These are phyloP conservation scores for Siphlonurus alternatus DNA, from an alignment of 2,888 invertebrate genomes.

Conservation along the genomic window DNA sequence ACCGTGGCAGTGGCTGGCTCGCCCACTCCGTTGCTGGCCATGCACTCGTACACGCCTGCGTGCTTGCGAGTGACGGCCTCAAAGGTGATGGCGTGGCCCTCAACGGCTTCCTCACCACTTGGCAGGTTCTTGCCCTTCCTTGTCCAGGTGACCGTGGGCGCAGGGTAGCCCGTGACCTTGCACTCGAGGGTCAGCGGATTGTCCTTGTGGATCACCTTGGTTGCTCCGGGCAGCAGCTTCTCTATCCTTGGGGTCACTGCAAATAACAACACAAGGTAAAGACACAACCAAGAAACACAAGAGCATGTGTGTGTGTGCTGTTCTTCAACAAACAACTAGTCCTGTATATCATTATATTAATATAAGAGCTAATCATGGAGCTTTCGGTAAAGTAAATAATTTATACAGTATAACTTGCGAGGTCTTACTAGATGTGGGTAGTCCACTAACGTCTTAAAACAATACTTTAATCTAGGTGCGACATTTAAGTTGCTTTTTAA, in stretches of 20 bases:
- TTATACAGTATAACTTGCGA: too few relatives aligned
- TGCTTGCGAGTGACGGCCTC: slow-evolving; percentile 18
- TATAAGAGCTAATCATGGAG: too few relatives aligned
- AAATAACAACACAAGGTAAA: too few relatives aligned
- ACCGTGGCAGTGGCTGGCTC: slow-evolving; percentile 20
- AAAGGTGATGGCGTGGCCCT: slow-evolving; percentile 24
- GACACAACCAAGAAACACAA: too few relatives aligned
- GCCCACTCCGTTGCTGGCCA: slow-evolving; percentile 27
- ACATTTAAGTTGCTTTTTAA: background rate
- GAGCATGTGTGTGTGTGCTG: too few relatives aligned
- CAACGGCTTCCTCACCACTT: slow-evolving; percentile 8
- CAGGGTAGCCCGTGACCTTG: slow-evolving; percentile 26
- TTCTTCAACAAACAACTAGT: too few relatives aligned
- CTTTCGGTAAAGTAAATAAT: too few relatives aligned
- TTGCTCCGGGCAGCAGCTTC: slow-evolving; percentile 17
- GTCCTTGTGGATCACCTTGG: slow-evolving; percentile 21
- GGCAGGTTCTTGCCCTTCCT: slow-evolving; percentile 16
- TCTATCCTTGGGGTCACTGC: slow-evolving; percentile 19
- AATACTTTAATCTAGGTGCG: background rate
- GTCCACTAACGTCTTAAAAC: too few relatives aligned
- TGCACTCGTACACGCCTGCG: slow-evolving; percentile 29
- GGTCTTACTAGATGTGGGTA: too few relatives aligned
- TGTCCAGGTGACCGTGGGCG: slow-evolving; percentile 29
- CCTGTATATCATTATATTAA: too few relatives aligned
- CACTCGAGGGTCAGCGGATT: slow-evolving; percentile 26